Evolutionary conservation across 2,888 invertebrate genomes (phyloP), one percentile per base, ranked within the genome.

Genomic region (Malthinus seriepunctatus): DNA sequence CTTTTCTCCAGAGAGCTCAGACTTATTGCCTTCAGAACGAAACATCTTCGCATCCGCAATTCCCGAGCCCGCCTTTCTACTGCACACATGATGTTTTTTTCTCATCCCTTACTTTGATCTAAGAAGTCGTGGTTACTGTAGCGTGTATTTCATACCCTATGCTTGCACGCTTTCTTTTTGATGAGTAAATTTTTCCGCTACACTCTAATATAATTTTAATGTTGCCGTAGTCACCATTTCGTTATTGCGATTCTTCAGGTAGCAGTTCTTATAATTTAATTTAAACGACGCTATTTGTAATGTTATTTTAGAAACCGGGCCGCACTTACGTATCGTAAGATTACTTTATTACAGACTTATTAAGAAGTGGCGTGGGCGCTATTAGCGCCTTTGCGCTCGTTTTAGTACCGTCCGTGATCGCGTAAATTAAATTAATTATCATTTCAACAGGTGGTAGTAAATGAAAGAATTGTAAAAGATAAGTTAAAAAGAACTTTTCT

Each of bases 351-450:
- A 72, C 71, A 67, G 69, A 67, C 71, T 71, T 71, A 73, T 73
- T 73, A 73, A 70, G 67, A 64, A 52, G 62, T 61, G 60, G 64
- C 67, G 69, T 65, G 65, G 68, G 68, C 66, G 65, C 67, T 67
- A 63, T 63, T 67, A 67, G 63, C 47, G 53, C 47, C 15, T 31
- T 46, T 54, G 63, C 63, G 67, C 64, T 56, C 63, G 65, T 62
- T 56, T 37, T 52, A 50, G 44, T 60, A 62, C 63, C 57, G 63
- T 66, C 67, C 64, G 70, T 70, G 71, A 73, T 74, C 72, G 65
- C 71, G 71, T 71, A 74, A 74, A 76, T 76, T 73, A 74, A 73
- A 74, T 74, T 76, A 76, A 75, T 76, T 75, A 73, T 72, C 69
- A 68, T 69, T 72, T 75, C 75, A 75, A 76, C 74, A 75, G 74